Evolutionary conservation across 2,797 vertebrate genomes (phyloP), one percentile per base, ranked within the genome.

Genomic region (Darevskia nairensis): DNA sequence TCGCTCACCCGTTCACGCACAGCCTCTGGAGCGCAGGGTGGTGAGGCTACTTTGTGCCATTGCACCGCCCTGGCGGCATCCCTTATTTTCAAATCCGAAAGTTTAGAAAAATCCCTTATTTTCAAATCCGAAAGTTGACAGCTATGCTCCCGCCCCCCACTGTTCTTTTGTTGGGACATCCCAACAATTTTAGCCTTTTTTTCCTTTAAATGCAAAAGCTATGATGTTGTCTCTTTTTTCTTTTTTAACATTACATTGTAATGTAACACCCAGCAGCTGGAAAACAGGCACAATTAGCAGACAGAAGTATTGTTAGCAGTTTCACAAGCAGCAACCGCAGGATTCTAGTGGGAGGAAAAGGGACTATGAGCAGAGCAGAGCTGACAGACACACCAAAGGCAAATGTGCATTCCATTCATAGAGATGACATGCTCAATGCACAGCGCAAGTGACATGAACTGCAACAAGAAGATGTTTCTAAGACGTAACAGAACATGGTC

Each of bases 201-300:
- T 55, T 55, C 35, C 13, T 55, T 55, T 55, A 55, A 55, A 55
- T 50, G 32, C 78, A 85, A 69, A 86, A 92, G 91, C 91, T 93
- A 68, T 92, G 92, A 94, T 91, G 92, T 89, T 86, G 89, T 90
- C 86, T 75, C 83, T 89, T 9, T 74, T 29, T 55, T 55, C 50
- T 15, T 55, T 55, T 55, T 84, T 82, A 29, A n/a, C 71, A 92
- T 59, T 82, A 69, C 35, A 8, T 10, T 0, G 0, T 2, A 7
- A n/a, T 1, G 46, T 44, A 2, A 6, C 27, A 80, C 1, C 68
- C 13, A 81, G 1, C 6, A 2, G 72, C 50, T 79, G 0, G 0
- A 80, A 86, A 77, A 82, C 7, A 78, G 27, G n/a, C 86, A 15
- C 0, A 0, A 41, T 89, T 41, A 85, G 2, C 72, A 50, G 6